Conservation (phyloP, 2,797 vertebrate genomes). For the Carcharodon carcharias region DNA sequence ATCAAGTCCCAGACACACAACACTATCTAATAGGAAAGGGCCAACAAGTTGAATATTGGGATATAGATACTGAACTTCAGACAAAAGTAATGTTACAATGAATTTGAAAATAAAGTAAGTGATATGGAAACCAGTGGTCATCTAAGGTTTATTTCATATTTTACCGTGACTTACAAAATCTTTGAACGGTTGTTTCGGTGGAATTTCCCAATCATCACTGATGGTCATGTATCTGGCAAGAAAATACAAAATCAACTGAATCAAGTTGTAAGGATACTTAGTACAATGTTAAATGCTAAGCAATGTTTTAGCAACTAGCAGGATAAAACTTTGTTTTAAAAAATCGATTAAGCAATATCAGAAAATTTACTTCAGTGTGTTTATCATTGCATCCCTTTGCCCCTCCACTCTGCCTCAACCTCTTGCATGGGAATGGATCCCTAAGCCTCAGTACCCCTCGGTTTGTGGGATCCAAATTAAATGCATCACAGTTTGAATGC, state of each 20-base stretch:
- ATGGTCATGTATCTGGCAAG: slow-evolving; percentile 86
- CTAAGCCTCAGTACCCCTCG: background rate
- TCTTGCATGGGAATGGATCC: background rate
- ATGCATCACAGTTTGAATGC: background rate
- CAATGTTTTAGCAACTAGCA: background rate
- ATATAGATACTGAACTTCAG: background rate
- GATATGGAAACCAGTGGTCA: background rate
- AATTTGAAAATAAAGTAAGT: background rate
- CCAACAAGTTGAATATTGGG: background rate
- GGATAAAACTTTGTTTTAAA: background rate
- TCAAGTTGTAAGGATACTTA: background rate
- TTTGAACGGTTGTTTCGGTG: slow-evolving; percentile 96
- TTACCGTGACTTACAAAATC: slow-evolving; percentile 76
- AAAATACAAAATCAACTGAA: slow-evolving; percentile 32
- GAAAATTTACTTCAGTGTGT: background rate
- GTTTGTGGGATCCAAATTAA: background rate
- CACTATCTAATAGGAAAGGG: background rate
- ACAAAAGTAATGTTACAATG: background rate
- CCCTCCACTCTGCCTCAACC: background rate
- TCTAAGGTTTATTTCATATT: background rate
- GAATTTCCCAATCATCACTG: slow-evolving; percentile 91
- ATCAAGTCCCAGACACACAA: background rate
- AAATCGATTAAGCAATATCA: background rate
- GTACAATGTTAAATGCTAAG: background rate
- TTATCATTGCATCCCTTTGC: background rate